Evolutionary conservation across 2,113 vertebrate genomes (phyloP).

Genomic region (Tiliqua scincoides): DNA sequence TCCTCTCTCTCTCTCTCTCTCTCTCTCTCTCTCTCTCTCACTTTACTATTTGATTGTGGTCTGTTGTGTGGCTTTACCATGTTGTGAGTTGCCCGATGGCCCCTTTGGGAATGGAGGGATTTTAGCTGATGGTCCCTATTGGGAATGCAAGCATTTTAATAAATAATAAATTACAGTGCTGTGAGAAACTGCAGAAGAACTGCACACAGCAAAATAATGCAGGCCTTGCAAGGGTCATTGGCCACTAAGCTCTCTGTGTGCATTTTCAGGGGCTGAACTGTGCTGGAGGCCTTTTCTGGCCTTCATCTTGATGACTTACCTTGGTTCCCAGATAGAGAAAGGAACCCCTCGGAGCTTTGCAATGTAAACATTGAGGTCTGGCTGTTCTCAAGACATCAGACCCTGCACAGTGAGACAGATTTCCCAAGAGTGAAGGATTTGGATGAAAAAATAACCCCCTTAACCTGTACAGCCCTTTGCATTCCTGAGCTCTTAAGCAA

Average conservation of each 20-base stretch:
- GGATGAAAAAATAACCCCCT: background rate
- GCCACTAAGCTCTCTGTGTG: background rate
- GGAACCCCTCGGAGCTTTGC: background rate
- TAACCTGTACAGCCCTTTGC: background rate
- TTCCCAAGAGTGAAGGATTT: background rate
- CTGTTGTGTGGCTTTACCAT: too few relatives aligned
- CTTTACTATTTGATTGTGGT: too few relatives aligned
- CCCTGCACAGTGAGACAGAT: background rate
- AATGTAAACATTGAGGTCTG: background rate
- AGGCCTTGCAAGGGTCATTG: background rate
- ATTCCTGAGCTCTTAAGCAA: slow-evolving; percentile 20
- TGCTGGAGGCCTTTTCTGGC: background rate
- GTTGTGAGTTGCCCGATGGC: too few relatives aligned
- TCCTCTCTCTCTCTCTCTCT: too few relatives aligned
- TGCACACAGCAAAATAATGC: background rate
- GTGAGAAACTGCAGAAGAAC: background rate
- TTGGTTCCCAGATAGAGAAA: background rate
- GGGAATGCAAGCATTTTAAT: too few relatives aligned
- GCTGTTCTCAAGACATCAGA: background rate
- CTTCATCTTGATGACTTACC: background rate
- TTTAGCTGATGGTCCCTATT: too few relatives aligned
- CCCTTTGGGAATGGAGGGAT: too few relatives aligned
- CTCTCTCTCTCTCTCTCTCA: background rate
- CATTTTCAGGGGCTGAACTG: background rate
- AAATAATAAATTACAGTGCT: too few relatives aligned